Evolutionary conservation across 2,797 vertebrate species (phyloP), one percentile per base, ranked within the genome.

Genomic region (Anguilla anguilla): DNA sequence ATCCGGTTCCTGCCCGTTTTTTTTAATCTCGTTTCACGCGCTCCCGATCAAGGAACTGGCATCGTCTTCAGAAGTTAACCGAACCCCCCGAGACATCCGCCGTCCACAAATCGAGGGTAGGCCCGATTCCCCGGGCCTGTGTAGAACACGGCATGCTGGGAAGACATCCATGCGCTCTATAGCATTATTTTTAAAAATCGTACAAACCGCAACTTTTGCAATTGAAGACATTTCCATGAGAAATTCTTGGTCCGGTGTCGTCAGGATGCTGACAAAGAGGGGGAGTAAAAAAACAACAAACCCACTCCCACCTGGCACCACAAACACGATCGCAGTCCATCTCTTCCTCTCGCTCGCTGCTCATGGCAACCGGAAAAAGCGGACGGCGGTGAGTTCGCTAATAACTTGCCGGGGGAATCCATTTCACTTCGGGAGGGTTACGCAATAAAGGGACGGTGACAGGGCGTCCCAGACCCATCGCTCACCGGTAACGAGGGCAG

Each of bases 41-140:
- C 91, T 94, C 92, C 90, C 91, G 90, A 90, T 91, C 92, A 92
- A 89, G 93, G 92, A 93, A 91, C 89, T 92, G 89, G 91, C 94
- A 94, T 90, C 91, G 89, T 94, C 94, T 92, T 89, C 89, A 88
- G 93, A 93, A 94, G 92, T 93, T 93, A 57, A 94, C 91, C 94
- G 91, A 94, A 81, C 94, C 95, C 94, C 94, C 95, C 90, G 88
- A 91, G 87, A 89, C 88, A 88, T 89, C 88, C 85, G 59, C 61
- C 88, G 86, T 85, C 86, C 87, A 90, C 87, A 87, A 94, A 91
- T 90, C 53, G 57, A 5, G 31, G 13, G 53, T 57, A 6, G 1
- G n/a, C 19, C 6, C 39, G 19, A 6, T 46, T 49, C 6, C 39
- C 17, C 2, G 77, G 6, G 17, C 77, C 9, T 31, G 19, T 22